phyloP scores from a whole-genome alignment of 2,113 vertebrate species.

The Cichladusa arquata region DNA sequence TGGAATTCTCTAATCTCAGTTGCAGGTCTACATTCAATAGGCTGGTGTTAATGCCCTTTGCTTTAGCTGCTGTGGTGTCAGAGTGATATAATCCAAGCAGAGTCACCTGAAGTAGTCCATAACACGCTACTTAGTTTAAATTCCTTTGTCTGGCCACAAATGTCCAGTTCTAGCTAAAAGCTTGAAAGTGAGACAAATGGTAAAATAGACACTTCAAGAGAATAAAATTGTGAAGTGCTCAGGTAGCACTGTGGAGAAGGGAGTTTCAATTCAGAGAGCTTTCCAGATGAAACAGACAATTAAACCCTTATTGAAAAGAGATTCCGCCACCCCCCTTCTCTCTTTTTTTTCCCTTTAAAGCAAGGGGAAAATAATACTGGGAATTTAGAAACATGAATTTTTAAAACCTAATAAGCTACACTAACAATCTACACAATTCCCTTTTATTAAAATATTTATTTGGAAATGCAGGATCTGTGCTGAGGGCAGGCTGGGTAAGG shows the following conservation, averaged over 20 bases:
- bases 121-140: background rate
- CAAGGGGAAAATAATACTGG: slow-evolving; percentile 32
- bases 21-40: background rate
- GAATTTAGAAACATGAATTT: slow-evolving; percentile 63
- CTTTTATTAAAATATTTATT: slow-evolving; percentile 60
- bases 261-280: slow-evolving; percentile 3
- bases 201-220: slow-evolving; percentile 1
- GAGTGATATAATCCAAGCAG: background rate
- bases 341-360: background rate
- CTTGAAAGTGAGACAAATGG: slow-evolving; percentile 13
- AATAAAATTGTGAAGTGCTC: background rate
- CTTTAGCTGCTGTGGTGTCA: background rate
- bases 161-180: slow-evolving; percentile 16
- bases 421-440: slow-evolving; percentile 31
- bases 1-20: background rate
- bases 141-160: background rate
- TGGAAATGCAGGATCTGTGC: slow-evolving; percentile 12
- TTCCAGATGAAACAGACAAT: slow-evolving; percentile 33
- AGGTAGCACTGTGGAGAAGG: slow-evolving; percentile 8
- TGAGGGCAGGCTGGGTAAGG: background rate
- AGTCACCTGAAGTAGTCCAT: background rate
- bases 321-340: rapidly evolving
- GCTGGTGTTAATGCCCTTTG: background rate
- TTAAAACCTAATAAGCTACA: slow-evolving; percentile 62
- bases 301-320: slow-evolving; percentile 14